phyloP scores from a whole-genome alignment of 2,888 invertebrate genomes.

The Drosophila pseudotakahashii region DNA sequence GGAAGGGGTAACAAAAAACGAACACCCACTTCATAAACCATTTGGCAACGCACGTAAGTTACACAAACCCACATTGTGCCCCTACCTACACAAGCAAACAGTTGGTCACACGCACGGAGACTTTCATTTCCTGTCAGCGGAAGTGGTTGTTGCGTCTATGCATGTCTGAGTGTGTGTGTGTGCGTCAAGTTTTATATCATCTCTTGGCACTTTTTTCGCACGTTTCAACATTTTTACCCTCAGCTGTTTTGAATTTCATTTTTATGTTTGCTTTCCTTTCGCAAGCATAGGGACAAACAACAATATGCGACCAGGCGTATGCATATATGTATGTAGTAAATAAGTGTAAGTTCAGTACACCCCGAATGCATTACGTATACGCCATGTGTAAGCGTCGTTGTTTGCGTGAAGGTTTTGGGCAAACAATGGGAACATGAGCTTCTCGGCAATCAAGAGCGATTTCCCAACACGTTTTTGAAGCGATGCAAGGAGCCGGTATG shows the following conservation, averaged over 20 bases:
- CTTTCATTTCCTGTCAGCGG: conserved; percentile 53
- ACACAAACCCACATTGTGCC: conserved; percentile 19
- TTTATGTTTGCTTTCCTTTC: conserved; percentile 28
- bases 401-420: conserved; percentile 19
- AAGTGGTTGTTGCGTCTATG: conserved; percentile 21
- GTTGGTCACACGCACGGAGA: conserved; percentile 19
- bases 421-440: conserved; percentile 28
- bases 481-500: neutral
- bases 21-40: conserved; percentile 16
- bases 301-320: conserved; percentile 6
- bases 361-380: conserved; percentile 20
- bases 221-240: conserved; percentile 35
- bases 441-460: conserved; percentile 19
- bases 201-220: conserved; percentile 20
- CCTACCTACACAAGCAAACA: conserved; percentile 11
- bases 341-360: conserved; percentile 3
- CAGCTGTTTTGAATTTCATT: conserved; percentile 44
- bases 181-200: conserved; percentile 38
- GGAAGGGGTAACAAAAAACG: neutral
- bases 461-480: conserved; percentile 20
- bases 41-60: conserved; percentile 43
- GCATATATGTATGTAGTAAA: neutral
- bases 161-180: conserved; percentile 17
- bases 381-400: conserved; percentile 6
- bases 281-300: neutral